These are phyloP conservation scores for Chrysemys picta DNA, from an alignment of 2,113 vertebrate species.

Conservation along the genomic window DNA sequence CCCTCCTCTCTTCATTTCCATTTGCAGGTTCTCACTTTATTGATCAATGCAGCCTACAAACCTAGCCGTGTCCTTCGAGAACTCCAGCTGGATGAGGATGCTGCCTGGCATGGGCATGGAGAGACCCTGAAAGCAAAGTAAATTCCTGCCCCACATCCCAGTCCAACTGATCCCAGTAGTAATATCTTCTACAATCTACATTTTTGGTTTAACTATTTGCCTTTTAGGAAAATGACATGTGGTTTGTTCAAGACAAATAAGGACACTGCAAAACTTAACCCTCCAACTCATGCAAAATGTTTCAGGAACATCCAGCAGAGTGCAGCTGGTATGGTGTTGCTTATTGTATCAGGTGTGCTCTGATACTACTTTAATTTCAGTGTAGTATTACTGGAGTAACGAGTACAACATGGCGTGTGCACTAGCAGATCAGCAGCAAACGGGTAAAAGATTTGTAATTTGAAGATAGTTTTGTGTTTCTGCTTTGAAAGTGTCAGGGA, in stretches of 20 bases:
- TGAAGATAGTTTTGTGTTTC: background rate
- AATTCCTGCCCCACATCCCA: conserved; percentile 51
- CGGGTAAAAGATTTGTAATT: background rate
- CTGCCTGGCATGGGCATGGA: conserved; percentile 93
- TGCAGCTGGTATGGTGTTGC: background rate
- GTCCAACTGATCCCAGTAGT: background rate
- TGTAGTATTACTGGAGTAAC: background rate
- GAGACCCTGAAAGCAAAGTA: conserved; percentile 99
- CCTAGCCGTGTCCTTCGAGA: conserved; percentile 96
- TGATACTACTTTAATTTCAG: background rate
- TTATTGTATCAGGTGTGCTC: background rate
- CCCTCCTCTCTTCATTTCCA: background rate
- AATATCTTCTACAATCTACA: background rate
- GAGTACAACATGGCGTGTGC: background rate
- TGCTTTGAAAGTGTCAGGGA: background rate
- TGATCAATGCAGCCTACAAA: conserved; percentile 98
- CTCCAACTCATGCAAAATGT: background rate
- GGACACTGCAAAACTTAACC: background rate
- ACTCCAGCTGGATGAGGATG: conserved; percentile 95
- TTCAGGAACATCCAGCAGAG: background rate
- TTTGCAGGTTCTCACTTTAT: conserved; percentile 90
- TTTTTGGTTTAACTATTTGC: background rate
- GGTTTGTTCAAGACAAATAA: background rate
- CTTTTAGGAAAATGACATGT: background rate
- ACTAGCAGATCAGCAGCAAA: background rate